Evolutionary conservation across 2,797 vertebrate species (phyloP), one percentile per base, ranked within the genome.

Genomic region (Aeoliscus strigatus): DNA sequence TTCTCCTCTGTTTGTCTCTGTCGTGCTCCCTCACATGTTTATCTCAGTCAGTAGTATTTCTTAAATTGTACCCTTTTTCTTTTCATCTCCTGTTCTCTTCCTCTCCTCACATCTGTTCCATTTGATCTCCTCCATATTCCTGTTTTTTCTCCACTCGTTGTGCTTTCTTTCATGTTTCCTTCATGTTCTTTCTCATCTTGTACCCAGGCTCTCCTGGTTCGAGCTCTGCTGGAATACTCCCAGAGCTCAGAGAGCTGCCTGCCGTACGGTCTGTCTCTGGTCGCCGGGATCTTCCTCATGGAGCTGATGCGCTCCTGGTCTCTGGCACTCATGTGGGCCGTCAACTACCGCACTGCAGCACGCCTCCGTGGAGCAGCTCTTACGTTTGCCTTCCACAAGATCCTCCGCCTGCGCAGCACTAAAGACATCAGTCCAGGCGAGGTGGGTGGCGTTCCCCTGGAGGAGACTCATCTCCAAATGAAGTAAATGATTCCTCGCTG

Each of bases 321-420:
- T 29, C 46, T 90, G 66, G 86, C 83, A 6, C 73, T 91, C 37
- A 87, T 86, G 79, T 92, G 89, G 89, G 83, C 88, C 8, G 59
- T 91, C 68, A 91, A 86, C 84, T 92, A 90, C 67, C 89, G 90
- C 57, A 92, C 91, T 0, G 90, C 87, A 9, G 60, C 88, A 13
- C 89, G 91, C 14, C 80, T 92, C 35, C 77, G 88, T 3, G 91
- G 89, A 36, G 91, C 90, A 1, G 81, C 81, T 4, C 89, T 92
- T 14, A 82, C 85, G 2, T 79, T 90, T 26, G 89, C 90, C 48
- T 92, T 88, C 59, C 75, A 86, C 45, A 92, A 91, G 70, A 89
- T 90, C 57, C 86, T 92, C 12, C 75, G 66, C 14, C 80, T 91
- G 21, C 88, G 88, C 67, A 88, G 75, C 78, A 88, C 85, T 16